phyloP scores from a whole-genome alignment of 2,797 vertebrate genomes.

The Schizothorax lantsangensis region DNA sequence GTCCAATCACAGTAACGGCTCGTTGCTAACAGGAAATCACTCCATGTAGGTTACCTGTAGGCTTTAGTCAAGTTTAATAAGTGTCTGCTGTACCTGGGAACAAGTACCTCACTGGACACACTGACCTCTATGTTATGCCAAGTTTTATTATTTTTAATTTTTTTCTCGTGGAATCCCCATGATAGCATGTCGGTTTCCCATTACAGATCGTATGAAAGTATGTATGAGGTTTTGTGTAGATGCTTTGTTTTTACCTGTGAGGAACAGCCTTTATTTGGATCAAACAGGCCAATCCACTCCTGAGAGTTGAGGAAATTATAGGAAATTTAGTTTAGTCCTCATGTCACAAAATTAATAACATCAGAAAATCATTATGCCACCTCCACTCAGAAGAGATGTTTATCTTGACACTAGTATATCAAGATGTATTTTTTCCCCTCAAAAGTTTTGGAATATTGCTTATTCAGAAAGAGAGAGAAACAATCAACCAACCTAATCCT shows the following conservation, averaged over 20 bases:
- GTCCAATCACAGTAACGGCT: slow-evolving; percentile 22
- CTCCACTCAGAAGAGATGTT: background rate
- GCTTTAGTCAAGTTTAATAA: background rate
- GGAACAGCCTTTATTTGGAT: background rate
- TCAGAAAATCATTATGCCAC: background rate
- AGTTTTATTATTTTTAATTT: background rate
- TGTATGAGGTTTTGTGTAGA: background rate
- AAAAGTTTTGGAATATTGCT: background rate
- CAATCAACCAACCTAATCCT: background rate
- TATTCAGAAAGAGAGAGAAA: background rate
- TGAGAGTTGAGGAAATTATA: background rate
- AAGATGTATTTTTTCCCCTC: background rate
- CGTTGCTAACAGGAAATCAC: background rate
- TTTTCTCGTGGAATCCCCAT: background rate
- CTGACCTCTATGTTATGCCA: background rate
- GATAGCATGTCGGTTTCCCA: background rate
- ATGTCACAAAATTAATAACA: no score
- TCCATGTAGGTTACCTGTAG: background rate
- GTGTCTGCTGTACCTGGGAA: background rate
- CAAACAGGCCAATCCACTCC: no score
- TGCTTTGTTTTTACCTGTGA: background rate
- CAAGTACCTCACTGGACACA: background rate
- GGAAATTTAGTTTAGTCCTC: background rate
- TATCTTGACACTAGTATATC: background rate
- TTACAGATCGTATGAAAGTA: background rate